These are phyloP conservation scores for Rhimphoctona megacephalus DNA, from an alignment of 2,888 invertebrate species.

Conservation along the genomic window DNA sequence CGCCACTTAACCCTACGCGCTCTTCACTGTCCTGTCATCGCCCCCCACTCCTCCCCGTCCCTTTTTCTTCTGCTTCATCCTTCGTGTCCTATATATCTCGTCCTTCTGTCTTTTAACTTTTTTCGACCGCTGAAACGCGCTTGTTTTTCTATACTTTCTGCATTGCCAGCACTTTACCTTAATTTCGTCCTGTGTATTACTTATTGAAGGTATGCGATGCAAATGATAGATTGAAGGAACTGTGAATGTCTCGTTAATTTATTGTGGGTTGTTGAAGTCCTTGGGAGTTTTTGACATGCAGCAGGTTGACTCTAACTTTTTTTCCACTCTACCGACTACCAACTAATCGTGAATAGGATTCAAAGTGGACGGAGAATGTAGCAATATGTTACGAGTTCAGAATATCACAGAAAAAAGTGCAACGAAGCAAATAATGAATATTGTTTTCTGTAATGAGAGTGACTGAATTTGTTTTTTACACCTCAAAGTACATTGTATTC, in stretches of 20 bases:
- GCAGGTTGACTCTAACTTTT: not conserved
- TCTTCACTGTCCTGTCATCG: conserved; percentile 83
- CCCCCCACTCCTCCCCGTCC: conserved; percentile 72
- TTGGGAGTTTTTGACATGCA: not conserved
- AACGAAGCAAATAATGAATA: conserved; percentile 1
- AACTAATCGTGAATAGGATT: not conserved
- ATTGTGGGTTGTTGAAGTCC: not conserved
- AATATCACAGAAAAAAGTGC: not conserved
- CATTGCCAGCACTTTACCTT: not conserved
- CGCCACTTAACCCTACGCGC: conserved; percentile 82
- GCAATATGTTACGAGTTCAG: not conserved
- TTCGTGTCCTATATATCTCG: not conserved
- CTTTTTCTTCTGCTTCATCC: conserved; percentile 55
- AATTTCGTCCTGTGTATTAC: not conserved
- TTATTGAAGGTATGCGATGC: not conserved
- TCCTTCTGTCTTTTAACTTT: not conserved
- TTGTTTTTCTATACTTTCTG: not conserved
- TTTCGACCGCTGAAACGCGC: not conserved
- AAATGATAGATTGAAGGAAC: not conserved
- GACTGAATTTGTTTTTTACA: conserved; percentile 1
- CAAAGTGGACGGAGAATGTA: not conserved
- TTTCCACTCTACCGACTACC: not conserved
- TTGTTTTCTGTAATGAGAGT: not conserved
- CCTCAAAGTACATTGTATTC: conserved; percentile 23
- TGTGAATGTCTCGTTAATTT: not conserved